Percentiles rank a stretch among this genome's conserved stretches.
Conservation (phyloP, 2,797 vertebrate genomes). For the Australoheros facetus region DNA sequence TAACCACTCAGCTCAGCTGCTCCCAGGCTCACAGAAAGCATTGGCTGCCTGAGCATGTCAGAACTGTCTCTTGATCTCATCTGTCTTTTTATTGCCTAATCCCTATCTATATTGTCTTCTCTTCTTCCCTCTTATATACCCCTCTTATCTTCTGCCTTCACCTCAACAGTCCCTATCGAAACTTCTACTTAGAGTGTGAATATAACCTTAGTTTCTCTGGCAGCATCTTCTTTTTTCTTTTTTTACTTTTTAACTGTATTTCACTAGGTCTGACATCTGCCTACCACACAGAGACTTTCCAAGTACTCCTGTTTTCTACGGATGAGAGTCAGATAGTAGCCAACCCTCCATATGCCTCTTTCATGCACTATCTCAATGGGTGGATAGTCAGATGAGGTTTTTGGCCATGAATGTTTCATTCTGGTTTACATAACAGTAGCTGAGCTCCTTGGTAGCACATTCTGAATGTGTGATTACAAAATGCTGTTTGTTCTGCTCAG, state of each 20-base stretch:
- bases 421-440: conserved; percentile 67
- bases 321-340: conserved; percentile 53
- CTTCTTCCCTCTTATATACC: conserved; percentile 16
- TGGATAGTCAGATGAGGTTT: conserved; percentile 41
- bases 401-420: conserved; percentile 70
- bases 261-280: conserved; percentile 27
- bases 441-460: conserved; percentile 55
- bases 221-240: conserved; percentile 16
- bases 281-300: conserved; percentile 19
- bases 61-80: conserved; percentile 73
- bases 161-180: conserved; percentile 15
- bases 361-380: conserved; percentile 42
- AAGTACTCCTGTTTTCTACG: conserved; percentile 29
- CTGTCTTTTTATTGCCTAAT: conserved; percentile 75
- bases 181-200: conserved; percentile 40
- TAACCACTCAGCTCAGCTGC: conserved; percentile 56
- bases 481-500: conserved; percentile 32
- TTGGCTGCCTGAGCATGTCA: conserved; percentile 64
- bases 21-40: conserved; percentile 65
- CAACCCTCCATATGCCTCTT: conserved; percentile 58
- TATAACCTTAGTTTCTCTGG: conserved; percentile 33
- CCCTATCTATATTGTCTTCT: conserved; percentile 45
- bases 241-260: conserved; percentile 12
- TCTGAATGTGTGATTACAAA: conserved; percentile 52
- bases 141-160: conserved; percentile 29